Percentiles rank a stretch among this genome's conserved stretches.
Evolutionary conservation across 2,113 vertebrate species (phyloP).

Genomic region (Carettochelys insculpta): DNA sequence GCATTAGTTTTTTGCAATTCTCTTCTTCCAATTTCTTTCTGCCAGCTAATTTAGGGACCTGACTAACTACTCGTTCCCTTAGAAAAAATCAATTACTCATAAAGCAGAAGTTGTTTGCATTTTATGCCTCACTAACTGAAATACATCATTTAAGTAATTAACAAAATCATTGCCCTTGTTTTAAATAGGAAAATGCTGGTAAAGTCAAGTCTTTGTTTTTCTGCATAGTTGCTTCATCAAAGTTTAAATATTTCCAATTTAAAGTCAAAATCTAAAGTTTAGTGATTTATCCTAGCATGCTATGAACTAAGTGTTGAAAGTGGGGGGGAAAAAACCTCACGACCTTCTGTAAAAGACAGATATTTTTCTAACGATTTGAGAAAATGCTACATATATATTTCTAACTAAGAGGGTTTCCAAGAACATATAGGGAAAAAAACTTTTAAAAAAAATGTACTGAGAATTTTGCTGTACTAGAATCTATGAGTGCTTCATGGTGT

Average conservation of each 20-base stretch:
- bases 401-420: not conserved
- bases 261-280: rapidly evolving
- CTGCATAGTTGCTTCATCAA: not conserved
- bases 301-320: not conserved
- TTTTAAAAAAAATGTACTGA: not conserved
- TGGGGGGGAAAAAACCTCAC: too few relatives aligned
- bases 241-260: not conserved
- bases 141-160: not conserved
- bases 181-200: not conserved
- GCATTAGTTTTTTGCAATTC: not conserved
- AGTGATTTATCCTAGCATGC: not conserved
- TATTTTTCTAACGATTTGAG: too few relatives aligned
- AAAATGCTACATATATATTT: not conserved
- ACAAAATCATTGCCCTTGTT: not conserved
- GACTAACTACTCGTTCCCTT: not conserved
- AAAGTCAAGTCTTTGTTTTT: not conserved
- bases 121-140: not conserved
- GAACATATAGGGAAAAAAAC: too few relatives aligned
- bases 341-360: too few relatives aligned
- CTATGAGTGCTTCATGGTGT: not conserved
- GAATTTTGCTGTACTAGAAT: not conserved
- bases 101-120: not conserved
- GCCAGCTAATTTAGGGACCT: not conserved
- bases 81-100: not conserved
- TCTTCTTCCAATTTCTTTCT: not conserved